Percentiles rank a stretch among this genome's conserved stretches.
These are phyloP conservation scores for Cassiopea xamachana DNA, from an alignment of 30 jellyfish, hydroid and myxozoan genomes.

Conservation along the genomic window DNA sequence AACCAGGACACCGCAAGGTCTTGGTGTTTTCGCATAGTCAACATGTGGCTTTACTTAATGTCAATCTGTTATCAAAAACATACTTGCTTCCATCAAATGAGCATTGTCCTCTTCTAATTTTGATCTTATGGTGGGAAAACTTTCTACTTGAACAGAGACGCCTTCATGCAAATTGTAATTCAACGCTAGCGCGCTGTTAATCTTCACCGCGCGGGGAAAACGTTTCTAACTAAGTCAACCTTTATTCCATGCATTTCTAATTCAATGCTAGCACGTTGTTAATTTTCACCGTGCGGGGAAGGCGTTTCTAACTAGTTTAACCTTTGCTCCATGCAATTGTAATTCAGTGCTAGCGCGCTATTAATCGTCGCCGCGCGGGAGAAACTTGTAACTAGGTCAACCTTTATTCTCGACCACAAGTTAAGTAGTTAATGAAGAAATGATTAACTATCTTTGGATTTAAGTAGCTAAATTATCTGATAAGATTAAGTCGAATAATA, in stretches of 20 bases:
- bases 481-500: background rate
- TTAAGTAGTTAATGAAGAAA: background rate
- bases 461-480: background rate
- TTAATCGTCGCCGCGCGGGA: background rate
- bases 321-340: background rate
- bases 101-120: background rate
- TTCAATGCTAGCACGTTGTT: background rate
- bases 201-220: background rate
- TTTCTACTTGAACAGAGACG: background rate
- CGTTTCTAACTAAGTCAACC: background rate
- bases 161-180: background rate
- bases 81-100: background rate
- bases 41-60: background rate
- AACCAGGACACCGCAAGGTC: background rate
- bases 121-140: background rate
- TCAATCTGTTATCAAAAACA: background rate
- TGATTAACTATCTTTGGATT: background rate
- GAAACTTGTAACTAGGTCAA: background rate
- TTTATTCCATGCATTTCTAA: background rate
- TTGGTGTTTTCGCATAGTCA: background rate
- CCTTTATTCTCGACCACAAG: conserved; percentile 6
- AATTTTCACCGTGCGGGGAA: background rate
- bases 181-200: background rate
- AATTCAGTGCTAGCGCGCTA: background rate
- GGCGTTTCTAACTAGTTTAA: background rate